phyloP scores from a whole-genome alignment of 2,113 vertebrate genomes.

The Calyptomena viridis region DNA sequence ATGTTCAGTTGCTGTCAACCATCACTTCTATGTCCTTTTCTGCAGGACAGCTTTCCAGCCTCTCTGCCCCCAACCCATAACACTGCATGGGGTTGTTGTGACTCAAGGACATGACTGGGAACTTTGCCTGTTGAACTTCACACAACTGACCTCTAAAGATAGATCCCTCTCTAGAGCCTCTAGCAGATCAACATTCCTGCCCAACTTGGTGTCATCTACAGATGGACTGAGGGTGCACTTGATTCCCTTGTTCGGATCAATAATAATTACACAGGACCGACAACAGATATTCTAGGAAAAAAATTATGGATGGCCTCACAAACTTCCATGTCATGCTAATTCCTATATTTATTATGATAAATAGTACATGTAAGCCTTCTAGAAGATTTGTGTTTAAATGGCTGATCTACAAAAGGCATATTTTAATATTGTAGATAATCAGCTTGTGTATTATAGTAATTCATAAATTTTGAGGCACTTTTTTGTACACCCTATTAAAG shows the following conservation, averaged over 20 bases:
- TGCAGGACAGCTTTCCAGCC: background rate
- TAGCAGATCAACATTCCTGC: background rate
- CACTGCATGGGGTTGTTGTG: background rate
- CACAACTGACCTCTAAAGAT: too few species aligned
- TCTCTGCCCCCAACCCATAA: background rate
- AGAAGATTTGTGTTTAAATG: background rate
- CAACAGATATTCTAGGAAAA: background rate
- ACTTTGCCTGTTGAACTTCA: background rate
- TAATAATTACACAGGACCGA: background rate
- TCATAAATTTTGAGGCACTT: background rate
- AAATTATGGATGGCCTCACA: constrained; percentile 27
- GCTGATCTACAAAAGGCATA: background rate
- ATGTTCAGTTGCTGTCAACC: background rate
- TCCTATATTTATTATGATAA: background rate
- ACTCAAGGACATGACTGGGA: background rate
- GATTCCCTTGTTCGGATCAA: background rate
- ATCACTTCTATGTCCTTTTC: background rate
- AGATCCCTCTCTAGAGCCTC: background rate
- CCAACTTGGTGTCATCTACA: background rate
- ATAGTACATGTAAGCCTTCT: background rate
- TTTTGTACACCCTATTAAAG: background rate
- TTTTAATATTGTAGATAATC: background rate
- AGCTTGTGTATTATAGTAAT: background rate
- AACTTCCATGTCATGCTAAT: background rate
- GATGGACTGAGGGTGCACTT: background rate